These are phyloP conservation scores for Apaloderma vittatum DNA, from an alignment of 2,113 vertebrate species.

Conservation along the genomic window DNA sequence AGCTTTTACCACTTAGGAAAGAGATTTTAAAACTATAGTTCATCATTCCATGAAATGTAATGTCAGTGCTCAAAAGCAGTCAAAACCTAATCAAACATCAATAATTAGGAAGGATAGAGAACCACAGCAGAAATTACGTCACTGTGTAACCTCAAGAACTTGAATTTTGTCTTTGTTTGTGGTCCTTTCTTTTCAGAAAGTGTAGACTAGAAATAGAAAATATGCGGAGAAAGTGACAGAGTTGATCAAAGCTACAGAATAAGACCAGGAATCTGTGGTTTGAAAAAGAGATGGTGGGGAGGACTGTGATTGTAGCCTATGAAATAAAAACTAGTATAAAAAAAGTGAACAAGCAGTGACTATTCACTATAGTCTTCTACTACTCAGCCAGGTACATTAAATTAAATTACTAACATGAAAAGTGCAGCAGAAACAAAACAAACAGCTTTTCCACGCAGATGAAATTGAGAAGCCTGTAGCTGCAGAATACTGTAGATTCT, in stretches of 20 bases:
- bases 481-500: neutral
- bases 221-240: neutral
- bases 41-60: neutral
- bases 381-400: fast-evolving
- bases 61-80: neutral
- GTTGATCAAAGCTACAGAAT: fast-evolving
- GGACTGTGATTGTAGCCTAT: neutral
- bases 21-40: neutral
- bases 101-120: neutral
- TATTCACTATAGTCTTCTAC: neutral
- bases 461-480: neutral
- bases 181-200: neutral
- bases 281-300: neutral
- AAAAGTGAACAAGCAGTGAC: neutral
- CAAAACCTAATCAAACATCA: neutral
- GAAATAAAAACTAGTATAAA: neutral
- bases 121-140: neutral
- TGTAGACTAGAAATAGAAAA: neutral
- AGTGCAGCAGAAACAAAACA: neutral
- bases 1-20: neutral
- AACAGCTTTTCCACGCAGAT: neutral
- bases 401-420: neutral
- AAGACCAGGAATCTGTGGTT: neutral
- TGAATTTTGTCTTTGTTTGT: neutral
- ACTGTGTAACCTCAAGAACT: neutral